phyloP scores from a whole-genome alignment of 2,888 invertebrate genomes.

The Phorcus lineatus region DNA sequence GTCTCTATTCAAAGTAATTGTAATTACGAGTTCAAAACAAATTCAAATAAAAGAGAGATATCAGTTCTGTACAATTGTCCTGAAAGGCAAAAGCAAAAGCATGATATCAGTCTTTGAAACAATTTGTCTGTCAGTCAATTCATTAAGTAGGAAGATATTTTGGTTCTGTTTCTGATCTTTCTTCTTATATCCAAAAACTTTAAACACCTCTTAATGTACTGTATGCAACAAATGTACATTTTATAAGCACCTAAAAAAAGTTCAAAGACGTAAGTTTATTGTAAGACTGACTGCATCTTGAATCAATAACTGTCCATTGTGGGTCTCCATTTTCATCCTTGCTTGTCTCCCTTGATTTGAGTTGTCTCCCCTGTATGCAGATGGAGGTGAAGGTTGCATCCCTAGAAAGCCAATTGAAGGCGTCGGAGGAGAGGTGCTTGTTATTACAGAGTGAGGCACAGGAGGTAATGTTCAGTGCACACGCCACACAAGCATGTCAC shows the following conservation, averaged over 20 bases:
- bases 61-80: neutral
- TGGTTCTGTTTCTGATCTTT: neutral
- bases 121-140: neutral
- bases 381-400: constrained; percentile 55
- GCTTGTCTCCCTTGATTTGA: constrained; percentile 10
- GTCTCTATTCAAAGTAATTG: too few species aligned
- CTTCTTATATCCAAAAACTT: too few species aligned
- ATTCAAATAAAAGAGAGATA: too few species aligned
- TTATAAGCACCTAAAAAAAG: neutral
- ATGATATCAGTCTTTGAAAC: neutral
- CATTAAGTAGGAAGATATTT: neutral
- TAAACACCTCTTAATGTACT: too few species aligned
- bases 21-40: too few species aligned
- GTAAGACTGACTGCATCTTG: neutral
- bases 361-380: constrained; percentile 44
- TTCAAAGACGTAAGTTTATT: neutral
- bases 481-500: neutral
- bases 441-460: constrained; percentile 54
- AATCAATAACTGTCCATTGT: neutral
- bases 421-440: constrained; percentile 50
- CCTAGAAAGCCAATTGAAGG: constrained; percentile 50
- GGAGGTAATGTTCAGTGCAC: constrained; percentile 26
- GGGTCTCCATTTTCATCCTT: neutral
- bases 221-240: neutral
- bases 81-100: neutral